Conservation (phyloP, 1,140 invertebrate genomes). For the Drosophila repleta region DNA sequence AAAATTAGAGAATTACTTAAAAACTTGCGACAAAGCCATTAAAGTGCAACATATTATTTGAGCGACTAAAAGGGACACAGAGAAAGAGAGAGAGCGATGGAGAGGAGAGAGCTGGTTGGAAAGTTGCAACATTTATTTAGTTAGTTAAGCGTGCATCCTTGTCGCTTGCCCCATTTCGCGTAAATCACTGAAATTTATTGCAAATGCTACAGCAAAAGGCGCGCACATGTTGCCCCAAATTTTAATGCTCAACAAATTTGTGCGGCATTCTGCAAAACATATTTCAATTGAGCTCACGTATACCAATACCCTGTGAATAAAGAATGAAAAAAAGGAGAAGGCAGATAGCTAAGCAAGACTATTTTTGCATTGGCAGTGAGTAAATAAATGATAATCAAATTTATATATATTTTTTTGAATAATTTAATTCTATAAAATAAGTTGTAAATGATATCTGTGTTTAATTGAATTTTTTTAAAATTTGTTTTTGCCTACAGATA, state of each 20-base stretch:
- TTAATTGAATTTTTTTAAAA: too few species aligned
- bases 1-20: not conserved
- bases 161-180: slow-evolving; percentile 45
- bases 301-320: not conserved
- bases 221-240: slow-evolving; percentile 73
- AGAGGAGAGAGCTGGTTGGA: not conserved
- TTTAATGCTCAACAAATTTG: slow-evolving; percentile 72
- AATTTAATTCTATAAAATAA: too few species aligned
- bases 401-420: not conserved
- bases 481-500: not conserved
- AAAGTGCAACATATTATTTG: slow-evolving; percentile 70
- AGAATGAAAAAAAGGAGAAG: too few species aligned
- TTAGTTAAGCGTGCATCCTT: slow-evolving; percentile 60
- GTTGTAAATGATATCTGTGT: not conserved
- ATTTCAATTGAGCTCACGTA: slow-evolving; percentile 74
- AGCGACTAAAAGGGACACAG: slow-evolving; percentile 9
- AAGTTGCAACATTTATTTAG: slow-evolving; percentile 74
- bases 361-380: too few species aligned
- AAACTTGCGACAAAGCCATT: slow-evolving; percentile 37
- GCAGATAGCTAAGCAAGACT: too few species aligned
- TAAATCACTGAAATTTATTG: slow-evolving; percentile 78
- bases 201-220: slow-evolving; percentile 68
- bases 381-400: not conserved
- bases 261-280: slow-evolving; percentile 65
- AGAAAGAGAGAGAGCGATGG: not conserved